phyloP scores from a whole-genome alignment of 2,888 invertebrate species.

The Machimus atricapillus region DNA sequence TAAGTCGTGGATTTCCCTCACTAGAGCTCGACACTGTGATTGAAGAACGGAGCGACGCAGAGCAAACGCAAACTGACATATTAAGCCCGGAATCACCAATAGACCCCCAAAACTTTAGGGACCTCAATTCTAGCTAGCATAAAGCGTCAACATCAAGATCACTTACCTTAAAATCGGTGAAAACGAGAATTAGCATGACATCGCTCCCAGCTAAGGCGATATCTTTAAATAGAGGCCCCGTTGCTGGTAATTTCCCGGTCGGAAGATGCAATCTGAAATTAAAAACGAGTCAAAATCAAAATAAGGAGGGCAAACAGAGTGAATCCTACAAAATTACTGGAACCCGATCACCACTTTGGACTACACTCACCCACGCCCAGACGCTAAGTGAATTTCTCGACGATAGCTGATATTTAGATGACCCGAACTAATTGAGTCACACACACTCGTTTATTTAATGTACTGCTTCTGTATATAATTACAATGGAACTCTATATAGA shows the following conservation, averaged over 20 bases:
- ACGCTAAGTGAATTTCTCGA: conserved; percentile 61
- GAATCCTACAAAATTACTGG: conserved; percentile 59
- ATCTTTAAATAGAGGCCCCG: not conserved
- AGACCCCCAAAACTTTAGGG: conserved; percentile 57
- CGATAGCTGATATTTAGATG: conserved; percentile 33
- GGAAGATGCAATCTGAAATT: not conserved
- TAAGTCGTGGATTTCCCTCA: conserved; percentile 78
- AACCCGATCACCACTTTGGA: conserved; percentile 81
- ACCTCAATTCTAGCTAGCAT: conserved; percentile 56
- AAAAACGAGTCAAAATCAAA: conserved; percentile 24
- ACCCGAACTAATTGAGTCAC: not conserved
- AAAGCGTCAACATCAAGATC: conserved; percentile 15
- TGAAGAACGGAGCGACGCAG: conserved; percentile 82
- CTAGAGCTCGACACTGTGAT: conserved; percentile 84
- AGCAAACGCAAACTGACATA: conserved; percentile 69
- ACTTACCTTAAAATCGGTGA: not conserved
- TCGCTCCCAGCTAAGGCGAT: conserved; percentile 35
- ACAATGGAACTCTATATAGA: not conserved
- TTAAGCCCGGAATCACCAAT: conserved; percentile 60
- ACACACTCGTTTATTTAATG: not conserved
- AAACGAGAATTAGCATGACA: conserved; percentile 44
- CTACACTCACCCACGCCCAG: conserved; percentile 78
- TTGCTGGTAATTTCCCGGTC: not conserved
- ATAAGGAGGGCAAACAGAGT: conserved; percentile 13
- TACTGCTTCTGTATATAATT: not conserved